phyloP scores from a whole-genome alignment of 1,140 invertebrate species.

The Tetragnatha versicolor region DNA sequence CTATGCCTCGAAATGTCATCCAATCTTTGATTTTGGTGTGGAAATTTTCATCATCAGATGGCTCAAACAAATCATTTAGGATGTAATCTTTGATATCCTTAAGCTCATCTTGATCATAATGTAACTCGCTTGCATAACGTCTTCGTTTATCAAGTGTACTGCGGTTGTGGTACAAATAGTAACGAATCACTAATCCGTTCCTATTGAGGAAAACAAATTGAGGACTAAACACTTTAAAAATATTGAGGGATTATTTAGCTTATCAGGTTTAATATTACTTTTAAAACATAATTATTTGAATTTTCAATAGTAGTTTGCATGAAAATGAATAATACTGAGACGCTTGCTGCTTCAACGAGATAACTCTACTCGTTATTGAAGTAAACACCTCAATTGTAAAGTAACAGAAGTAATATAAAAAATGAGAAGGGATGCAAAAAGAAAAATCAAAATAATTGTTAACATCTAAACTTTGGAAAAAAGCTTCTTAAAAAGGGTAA shows the following conservation, averaged over 20 bases:
- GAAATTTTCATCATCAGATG: background rate
- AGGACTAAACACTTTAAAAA: background rate
- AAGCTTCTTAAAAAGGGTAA: too few relatives aligned
- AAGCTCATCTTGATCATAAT: background rate
- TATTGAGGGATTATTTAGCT: background rate
- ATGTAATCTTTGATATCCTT: slow-evolving; percentile 3
- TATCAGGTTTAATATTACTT: background rate
- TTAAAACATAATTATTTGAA: background rate
- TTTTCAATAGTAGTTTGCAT: background rate
- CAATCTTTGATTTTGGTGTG: background rate
- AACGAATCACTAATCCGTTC: background rate
- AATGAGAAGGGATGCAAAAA: too few relatives aligned
- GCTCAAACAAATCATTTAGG: background rate
- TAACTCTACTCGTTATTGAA: background rate
- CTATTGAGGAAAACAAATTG: background rate
- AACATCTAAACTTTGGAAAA: too few relatives aligned
- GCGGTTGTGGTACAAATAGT: slow-evolving; percentile 9
- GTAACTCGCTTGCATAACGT: background rate
- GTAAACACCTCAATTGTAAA: background rate
- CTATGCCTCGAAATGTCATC: background rate
- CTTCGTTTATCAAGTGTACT: background rate
- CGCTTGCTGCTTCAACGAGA: background rate
- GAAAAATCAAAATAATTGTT: too few relatives aligned
- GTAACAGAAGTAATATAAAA: too few relatives aligned
- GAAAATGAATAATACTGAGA: background rate